Evolutionary conservation across 2,797 vertebrate species (phyloP).

Genomic region (Rhinella marina): DNA sequence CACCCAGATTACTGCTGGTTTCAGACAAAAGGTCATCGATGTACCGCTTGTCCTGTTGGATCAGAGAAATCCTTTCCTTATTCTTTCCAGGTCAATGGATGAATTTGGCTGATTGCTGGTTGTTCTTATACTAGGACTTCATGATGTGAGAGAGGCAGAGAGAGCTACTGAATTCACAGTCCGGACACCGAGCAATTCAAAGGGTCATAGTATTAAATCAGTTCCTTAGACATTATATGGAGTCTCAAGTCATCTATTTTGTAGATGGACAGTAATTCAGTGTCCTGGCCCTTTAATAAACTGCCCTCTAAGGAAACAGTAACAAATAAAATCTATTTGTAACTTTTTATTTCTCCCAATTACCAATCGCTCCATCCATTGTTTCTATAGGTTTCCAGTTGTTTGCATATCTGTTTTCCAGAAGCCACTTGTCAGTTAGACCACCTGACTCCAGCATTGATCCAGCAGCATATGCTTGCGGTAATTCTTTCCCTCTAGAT

Average conservation of each 20-base stretch:
- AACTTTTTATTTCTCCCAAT: not conserved
- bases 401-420: slow-evolving; percentile 23
- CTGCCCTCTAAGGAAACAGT: not conserved
- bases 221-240: no score
- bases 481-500: slow-evolving; percentile 6
- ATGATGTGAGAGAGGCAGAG: no score
- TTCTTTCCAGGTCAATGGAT: no score
- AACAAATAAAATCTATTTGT: not conserved
- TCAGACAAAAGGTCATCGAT: no score
- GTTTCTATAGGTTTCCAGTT: not conserved
- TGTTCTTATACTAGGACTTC: no score
- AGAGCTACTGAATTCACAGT: no score
- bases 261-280: not conserved
- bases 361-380: not conserved
- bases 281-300: not conserved
- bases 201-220: no score
- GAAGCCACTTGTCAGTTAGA: slow-evolving; percentile 17
- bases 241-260: no score
- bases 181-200: no score
- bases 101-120: no score
- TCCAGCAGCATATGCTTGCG: not conserved
- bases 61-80: no score
- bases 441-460: slow-evolving; percentile 19
- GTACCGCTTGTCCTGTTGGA: no score
- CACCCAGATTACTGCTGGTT: not conserved